A percentile compares a stretch with the other conserved stretches of the same genome.
Conservation (phyloP, 2,797 vertebrate species). For the Rhabdomys pumilio region DNA sequence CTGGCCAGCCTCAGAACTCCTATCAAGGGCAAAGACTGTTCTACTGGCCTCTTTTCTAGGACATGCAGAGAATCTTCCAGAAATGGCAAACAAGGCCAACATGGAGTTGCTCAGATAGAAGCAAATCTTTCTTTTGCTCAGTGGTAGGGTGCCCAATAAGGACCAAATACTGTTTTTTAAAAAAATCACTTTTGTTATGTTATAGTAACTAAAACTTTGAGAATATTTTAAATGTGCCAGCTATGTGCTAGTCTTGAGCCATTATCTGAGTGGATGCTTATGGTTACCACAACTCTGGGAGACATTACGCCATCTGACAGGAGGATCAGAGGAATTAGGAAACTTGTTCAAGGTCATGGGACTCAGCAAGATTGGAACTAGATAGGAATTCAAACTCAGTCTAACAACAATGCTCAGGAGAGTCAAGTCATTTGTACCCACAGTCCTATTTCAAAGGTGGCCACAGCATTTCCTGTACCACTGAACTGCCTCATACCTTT, state of each 20-base stretch:
- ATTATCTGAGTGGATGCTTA: neutral
- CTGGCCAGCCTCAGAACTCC: neutral
- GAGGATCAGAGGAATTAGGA: neutral
- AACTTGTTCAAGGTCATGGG: conserved; percentile 21
- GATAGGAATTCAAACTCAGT: conserved; percentile 8
- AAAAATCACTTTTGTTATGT: neutral
- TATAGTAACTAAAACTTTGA: neutral
- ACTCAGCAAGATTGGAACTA: neutral
- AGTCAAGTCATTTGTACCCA: neutral
- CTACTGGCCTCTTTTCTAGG: neutral
- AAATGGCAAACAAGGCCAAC: neutral
- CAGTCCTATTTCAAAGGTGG: neutral
- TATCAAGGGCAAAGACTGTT: neutral
- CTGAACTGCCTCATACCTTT: neutral
- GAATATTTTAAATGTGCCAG: neutral
- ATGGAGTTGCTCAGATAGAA: neutral
- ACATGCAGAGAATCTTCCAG: neutral
- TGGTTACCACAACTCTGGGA: neutral
- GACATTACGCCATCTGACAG: neutral
- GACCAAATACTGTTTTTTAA: neutral
- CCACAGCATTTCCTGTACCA: neutral
- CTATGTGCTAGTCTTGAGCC: neutral
- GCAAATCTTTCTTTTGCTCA: neutral
- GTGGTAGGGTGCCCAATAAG: neutral
- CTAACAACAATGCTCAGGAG: neutral